phyloP scores from a whole-genome alignment of 2,113 vertebrate genomes.

The Haliaeetus leucogaster region DNA sequence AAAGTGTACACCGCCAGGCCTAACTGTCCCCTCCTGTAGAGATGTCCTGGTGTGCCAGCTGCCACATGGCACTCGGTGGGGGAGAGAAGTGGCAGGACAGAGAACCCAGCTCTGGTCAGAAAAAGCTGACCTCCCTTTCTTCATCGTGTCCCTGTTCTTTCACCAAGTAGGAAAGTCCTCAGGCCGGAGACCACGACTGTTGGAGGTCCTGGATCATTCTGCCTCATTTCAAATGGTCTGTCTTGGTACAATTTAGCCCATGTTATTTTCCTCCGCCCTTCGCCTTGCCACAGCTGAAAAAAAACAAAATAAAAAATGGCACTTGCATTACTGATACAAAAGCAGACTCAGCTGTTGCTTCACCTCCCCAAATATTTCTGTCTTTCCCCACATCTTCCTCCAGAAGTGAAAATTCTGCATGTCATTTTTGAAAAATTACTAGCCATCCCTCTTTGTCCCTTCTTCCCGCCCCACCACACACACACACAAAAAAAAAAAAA shows the following conservation, averaged over 20 bases:
- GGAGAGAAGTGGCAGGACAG: neutral
- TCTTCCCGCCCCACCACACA: rapidly evolving
- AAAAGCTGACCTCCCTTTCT: neutral
- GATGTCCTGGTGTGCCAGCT: neutral
- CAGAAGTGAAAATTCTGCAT: neutral
- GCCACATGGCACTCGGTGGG: rapidly evolving
- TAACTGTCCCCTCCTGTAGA: neutral
- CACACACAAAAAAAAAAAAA: too few relatives aligned
- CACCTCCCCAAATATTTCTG: neutral
- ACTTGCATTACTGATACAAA: neutral
- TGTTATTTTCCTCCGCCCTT: neutral
- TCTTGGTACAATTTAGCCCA: neutral
- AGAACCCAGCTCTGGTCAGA: neutral
- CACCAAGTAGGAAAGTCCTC: neutral
- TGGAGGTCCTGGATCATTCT: neutral
- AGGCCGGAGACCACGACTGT: rapidly evolving
- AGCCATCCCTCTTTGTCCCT: neutral
- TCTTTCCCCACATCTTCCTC: neutral
- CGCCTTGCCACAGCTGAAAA: neutral
- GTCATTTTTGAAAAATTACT: neutral
- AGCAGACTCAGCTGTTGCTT: neutral
- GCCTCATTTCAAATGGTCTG: neutral
- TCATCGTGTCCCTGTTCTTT: rapidly evolving
- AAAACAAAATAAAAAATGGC: neutral
- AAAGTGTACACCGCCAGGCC: neutral